Conservation (phyloP, 2,888 invertebrate genomes). For the Terebella lapidaria region DNA sequence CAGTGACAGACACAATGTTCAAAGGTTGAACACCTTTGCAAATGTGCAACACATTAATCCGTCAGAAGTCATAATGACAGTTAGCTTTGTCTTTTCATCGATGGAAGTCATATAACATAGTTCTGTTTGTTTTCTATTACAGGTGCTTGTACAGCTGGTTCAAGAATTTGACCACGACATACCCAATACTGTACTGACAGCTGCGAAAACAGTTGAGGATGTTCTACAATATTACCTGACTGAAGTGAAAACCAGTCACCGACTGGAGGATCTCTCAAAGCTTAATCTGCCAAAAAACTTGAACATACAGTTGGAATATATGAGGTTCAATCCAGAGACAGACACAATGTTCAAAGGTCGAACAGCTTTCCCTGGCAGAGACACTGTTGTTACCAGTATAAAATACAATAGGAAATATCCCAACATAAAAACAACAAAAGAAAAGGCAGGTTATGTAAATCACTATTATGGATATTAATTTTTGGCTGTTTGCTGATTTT, state of each 20-base stretch:
- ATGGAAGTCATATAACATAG: too few species aligned
- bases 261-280: constrained; percentile 36
- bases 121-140: constrained; percentile 18
- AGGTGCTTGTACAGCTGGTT: constrained; percentile 66
- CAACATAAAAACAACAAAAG: constrained; percentile 65
- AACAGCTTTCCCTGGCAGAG: constrained; percentile 79
- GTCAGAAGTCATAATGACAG: too few species aligned
- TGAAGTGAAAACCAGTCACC: constrained; percentile 33
- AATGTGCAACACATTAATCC: too few species aligned
- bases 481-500: neutral
- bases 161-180: constrained; percentile 71
- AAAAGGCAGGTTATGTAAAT: constrained; percentile 26
- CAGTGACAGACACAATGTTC: constrained; percentile 69
- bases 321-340: constrained; percentile 76
- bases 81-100: too few species aligned
- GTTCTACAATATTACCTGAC: constrained; percentile 37
- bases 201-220: constrained; percentile 64
- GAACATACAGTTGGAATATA: constrained; percentile 74
- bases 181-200: constrained; percentile 76
- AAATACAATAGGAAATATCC: constrained; percentile 77
- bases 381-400: constrained; percentile 77
- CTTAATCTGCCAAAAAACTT: constrained; percentile 74
- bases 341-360: constrained; percentile 69
- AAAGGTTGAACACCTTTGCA: constrained; percentile 78
- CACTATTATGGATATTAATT: constrained; percentile 26